Evolutionary conservation across 2,888 invertebrate genomes (phyloP), one percentile per base, ranked within the genome.

Genomic region (Epicampocera succincta): DNA sequence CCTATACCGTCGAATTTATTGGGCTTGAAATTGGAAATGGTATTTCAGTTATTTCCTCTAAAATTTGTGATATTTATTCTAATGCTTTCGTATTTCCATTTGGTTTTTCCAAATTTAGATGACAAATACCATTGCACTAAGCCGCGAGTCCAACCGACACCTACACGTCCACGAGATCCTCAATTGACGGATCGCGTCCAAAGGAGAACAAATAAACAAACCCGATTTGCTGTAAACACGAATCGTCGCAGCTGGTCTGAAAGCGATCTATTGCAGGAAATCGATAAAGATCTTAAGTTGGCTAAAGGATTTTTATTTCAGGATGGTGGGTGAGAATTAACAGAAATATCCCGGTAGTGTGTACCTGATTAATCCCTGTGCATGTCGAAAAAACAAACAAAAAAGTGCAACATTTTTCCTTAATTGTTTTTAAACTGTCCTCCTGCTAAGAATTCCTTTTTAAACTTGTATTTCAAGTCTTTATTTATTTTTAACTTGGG

Each of bases 241-340:
- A 87, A 90, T 83, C 90, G 91, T 40, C 90, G 90, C 85, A 91
- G 91, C 85, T 91, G 91, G 90, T 91, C 91, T 21, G 91, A 91
- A 84, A 91, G 89, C 84, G 91, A 91, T 89, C 91, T 94, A 84
- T 92, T 94, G 89, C 92, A 92, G 90, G 94, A 94, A 91, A 94
- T 94, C 89, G 94, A 94, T 91, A 92, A 91, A 84, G 92, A 92
- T 80, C 86, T 90, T 84, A 87, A 88, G 86, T 87, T 93, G 88
- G 92, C 93, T 86, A 93, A 92, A 89, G 94, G 94, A 88, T 94
- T 94, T 91, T 92, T 94, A 87, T 92, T 93, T 89, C 91, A 89
- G 86, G 88, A 89, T 87, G 91, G 91, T 91, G 84, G 85, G 84
- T 85, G 84, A 84, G 84, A 71, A 68, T 25, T 44, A 17, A 15